Percentiles rank a stretch among this genome's conserved stretches.
Conservation (phyloP, 2,113 vertebrate genomes). For the Panurus biarmicus region DNA sequence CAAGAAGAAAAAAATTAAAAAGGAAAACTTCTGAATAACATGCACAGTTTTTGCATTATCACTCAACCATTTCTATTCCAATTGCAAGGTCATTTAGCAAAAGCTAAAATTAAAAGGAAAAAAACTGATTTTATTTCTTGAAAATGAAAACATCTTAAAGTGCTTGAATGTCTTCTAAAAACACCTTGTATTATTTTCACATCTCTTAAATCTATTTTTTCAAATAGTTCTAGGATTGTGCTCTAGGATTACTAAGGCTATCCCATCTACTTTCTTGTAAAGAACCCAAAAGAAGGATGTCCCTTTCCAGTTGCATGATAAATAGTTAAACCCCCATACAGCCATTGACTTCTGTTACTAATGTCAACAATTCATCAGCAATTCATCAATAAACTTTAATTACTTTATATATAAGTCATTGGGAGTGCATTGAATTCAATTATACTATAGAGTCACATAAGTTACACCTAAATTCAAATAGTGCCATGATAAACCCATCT, state of each 20-base stretch:
- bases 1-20: neutral
- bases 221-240: neutral
- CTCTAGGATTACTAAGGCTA: neutral
- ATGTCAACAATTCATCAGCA: neutral
- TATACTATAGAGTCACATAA: too few relatives aligned
- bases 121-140: neutral
- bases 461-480: neutral
- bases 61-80: accelerated
- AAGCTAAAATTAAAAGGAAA: neutral
- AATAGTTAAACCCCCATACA: neutral
- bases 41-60: neutral
- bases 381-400: neutral
- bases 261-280: neutral
- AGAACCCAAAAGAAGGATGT: neutral
- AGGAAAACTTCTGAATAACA: neutral
- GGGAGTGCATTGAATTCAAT: neutral
- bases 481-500: neutral
- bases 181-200: neutral
- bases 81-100: neutral
- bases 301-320: neutral
- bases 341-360: neutral
- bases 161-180: neutral
- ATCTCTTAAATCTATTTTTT: neutral
- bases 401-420: neutral
- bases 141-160: neutral